Base-by-base conservation (phyloP, 2,888 invertebrate genomes). In the Phrixothrix hirtus region DNA sequence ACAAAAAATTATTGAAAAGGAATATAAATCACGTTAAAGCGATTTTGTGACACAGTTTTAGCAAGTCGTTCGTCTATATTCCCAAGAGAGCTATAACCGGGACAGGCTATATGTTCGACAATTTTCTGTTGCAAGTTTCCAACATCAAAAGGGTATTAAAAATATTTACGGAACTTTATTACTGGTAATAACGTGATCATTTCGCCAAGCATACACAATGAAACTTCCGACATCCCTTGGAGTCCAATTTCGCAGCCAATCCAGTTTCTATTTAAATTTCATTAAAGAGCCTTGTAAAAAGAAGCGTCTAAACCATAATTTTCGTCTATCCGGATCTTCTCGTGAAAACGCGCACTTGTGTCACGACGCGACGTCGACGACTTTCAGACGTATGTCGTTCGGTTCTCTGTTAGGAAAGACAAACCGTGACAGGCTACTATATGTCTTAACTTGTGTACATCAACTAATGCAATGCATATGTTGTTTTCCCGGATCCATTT, bases 401-500 rank as follows among this genome's bases (percentile, higher is more conserved):
- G 32, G 43, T 27, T 37, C 21, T 38, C 21, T 11, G n/a, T n/a
- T 7, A 38, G 32, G 42, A 15, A 35, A 44, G 44, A 32, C 44
- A 15, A 16, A 44, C 11, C 35, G 30, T 27, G 41, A 39, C 11
- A 14, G 14, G 10, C 32, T 12, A 36, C 21, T 34, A 51, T 47
- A 36, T 36, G 52, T 53, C 52, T 53, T 53, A 53, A 47, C 52
- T 53, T 42, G 37, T 42, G 43, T 43, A 47, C 47, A 31, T 14
- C 36, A 29, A 36, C 65, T 72, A 71, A 73, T 73, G 71, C 70
- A 70, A 71, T 67, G 71, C 72, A 73, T 72, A 70, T 73, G 73
- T 72, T 72, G 70, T 70, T 72, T 70, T 72, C 73, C 71, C 68
- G 70, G 66, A 72, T 71, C 70, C 71, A 69, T 72, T 71, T 70